These are phyloP conservation scores for Acanthosepion lycidas DNA, from an alignment of 2,888 invertebrate genomes.

Conservation along the genomic window DNA sequence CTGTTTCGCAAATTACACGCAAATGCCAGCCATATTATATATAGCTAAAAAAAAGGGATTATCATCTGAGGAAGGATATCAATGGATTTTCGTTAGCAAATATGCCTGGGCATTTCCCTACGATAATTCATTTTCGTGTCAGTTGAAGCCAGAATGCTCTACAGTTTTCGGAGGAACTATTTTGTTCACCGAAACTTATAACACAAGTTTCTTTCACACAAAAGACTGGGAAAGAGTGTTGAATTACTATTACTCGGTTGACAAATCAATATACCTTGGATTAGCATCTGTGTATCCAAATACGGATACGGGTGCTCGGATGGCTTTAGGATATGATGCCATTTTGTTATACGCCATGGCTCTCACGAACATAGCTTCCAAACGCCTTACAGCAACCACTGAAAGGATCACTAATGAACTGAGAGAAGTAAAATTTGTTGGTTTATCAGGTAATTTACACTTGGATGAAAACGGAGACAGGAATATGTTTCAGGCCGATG, in stretches of 20 bases:
- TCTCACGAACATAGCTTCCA: constrained; percentile 51
- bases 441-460: constrained; percentile 54
- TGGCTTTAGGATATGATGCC: constrained; percentile 60
- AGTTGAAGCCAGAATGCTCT: not conserved
- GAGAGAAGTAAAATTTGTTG: constrained; percentile 53
- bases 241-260: constrained; percentile 52
- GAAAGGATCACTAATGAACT: constrained; percentile 52
- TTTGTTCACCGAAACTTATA: not conserved
- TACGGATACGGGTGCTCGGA: constrained; percentile 53
- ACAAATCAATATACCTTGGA: constrained; percentile 52
- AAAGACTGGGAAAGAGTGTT: not conserved
- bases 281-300: constrained; percentile 52
- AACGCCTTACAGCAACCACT: constrained; percentile 54
- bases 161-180: not conserved
- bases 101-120: not conserved
- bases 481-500: constrained; percentile 55
- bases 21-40: no score
- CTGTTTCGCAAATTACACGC: no score
- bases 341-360: constrained; percentile 53
- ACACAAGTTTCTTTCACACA: not conserved
- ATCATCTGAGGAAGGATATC: not conserved
- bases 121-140: not conserved
- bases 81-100: not conserved
- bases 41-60: no score
- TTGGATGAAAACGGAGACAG: constrained; percentile 57